These are phyloP conservation scores for Athalia rosae DNA, from an alignment of 2,888 invertebrate genomes.

Conservation along the genomic window DNA sequence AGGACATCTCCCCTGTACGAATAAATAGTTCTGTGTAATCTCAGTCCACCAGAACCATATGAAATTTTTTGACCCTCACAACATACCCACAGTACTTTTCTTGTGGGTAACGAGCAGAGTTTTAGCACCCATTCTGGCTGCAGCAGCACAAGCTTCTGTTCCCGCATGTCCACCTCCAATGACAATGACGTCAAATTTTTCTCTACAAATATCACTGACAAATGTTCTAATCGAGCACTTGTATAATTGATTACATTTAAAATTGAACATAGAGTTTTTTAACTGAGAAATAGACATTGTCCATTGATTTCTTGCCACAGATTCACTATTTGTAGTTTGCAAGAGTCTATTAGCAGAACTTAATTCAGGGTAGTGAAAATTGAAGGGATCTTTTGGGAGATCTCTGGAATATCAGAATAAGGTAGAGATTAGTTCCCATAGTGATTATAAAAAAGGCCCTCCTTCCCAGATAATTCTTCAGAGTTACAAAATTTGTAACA, in stretches of 20 bases:
- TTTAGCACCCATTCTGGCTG: constrained; percentile 87
- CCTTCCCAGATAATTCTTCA: neutral
- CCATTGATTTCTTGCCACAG: neutral
- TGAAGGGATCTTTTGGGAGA: neutral
- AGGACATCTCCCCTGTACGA: constrained; percentile 89
- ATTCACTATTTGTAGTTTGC: neutral
- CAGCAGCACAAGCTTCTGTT: constrained; percentile 89
- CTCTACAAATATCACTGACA: neutral
- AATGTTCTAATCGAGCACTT: constrained; percentile 49
- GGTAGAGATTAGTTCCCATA: neutral
- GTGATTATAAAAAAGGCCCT: too few species aligned
- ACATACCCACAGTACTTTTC: constrained; percentile 84
- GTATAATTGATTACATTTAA: constrained; percentile 19
- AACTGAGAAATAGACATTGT: constrained; percentile 34
- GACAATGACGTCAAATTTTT: constrained; percentile 83
- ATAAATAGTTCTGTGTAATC: neutral
- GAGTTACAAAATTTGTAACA: neutral
- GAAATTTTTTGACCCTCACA: neutral
- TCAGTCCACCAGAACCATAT: neutral
- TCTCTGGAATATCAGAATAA: constrained; percentile 1
- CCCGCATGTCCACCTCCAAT: constrained; percentile 96
- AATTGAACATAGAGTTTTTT: neutral
- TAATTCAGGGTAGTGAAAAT: neutral
- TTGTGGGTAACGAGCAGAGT: constrained; percentile 91
- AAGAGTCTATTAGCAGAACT: neutral